phyloP scores from a whole-genome alignment of 2,888 invertebrate species.

The Parascotia fuliginaria region DNA sequence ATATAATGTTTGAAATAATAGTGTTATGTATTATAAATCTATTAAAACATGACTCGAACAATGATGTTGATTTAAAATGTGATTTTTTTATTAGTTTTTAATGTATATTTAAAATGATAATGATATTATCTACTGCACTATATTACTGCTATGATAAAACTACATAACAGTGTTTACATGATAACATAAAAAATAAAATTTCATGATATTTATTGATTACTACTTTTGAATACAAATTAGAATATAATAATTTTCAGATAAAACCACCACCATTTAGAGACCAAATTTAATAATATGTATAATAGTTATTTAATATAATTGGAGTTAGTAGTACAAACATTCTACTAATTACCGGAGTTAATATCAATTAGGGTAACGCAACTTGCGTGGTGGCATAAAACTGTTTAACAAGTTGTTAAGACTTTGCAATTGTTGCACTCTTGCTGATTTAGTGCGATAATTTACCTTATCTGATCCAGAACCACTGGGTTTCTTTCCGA shows the following conservation, averaged over 20 bases:
- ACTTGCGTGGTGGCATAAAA: conserved; percentile 4
- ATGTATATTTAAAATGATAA: too few relatives aligned
- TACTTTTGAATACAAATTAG: not conserved
- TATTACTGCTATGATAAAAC: too few relatives aligned
- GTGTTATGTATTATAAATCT: too few relatives aligned
- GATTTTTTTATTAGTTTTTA: too few relatives aligned
- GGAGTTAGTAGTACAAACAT: too few relatives aligned
- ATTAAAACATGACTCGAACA: too few relatives aligned
- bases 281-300: too few relatives aligned
- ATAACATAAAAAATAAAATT: not conserved
- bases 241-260: not conserved
- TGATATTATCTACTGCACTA: too few relatives aligned
- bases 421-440: conserved; percentile 58
- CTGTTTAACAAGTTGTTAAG: conserved; percentile 21
- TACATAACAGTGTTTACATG: not conserved
- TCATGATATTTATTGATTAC: not conserved
- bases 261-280: not conserved
- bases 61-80: too few relatives aligned
- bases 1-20: too few relatives aligned
- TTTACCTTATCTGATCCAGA: conserved; percentile 75
- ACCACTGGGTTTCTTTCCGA: conserved; percentile 87
- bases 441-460: conserved; percentile 49
- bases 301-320: too few relatives aligned
- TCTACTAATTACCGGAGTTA: not conserved
- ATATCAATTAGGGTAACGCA: not conserved